These are phyloP conservation scores for Etheostoma spectabile DNA, from an alignment of 2,113 vertebrate genomes.

Conservation along the genomic window DNA sequence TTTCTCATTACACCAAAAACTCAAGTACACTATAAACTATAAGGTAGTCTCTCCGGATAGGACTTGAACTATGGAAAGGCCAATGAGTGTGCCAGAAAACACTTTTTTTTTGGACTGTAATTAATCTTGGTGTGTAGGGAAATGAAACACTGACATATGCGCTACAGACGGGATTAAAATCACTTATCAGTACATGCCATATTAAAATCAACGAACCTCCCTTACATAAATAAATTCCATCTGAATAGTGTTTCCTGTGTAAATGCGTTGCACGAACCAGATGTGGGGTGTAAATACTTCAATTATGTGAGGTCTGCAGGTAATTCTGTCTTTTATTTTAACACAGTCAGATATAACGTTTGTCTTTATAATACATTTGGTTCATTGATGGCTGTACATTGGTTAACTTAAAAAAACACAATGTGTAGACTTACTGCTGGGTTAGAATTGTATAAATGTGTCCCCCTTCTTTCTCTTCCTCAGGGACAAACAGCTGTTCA, in stretches of 20 bases:
- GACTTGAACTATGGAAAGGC: not conserved
- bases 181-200: slow-evolving; percentile 41
- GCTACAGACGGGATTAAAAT: slow-evolving; percentile 59
- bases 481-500: slow-evolving; percentile 60
- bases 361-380: not conserved
- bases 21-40: not conserved
- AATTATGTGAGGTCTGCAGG: not conserved
- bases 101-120: slow-evolving; percentile 27
- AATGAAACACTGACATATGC: slow-evolving; percentile 48
- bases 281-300: slow-evolving; percentile 23
- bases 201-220: slow-evolving; percentile 50
- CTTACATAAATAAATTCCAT: slow-evolving; percentile 61
- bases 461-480: slow-evolving; percentile 34
- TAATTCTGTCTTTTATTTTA: slow-evolving; percentile 9
- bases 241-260: slow-evolving; percentile 46
- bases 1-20: not conserved
- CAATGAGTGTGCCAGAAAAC: not conserved
- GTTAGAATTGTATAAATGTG: not conserved
- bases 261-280: slow-evolving; percentile 29
- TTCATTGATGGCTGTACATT: not conserved
- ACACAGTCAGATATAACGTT: not conserved
- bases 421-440: not conserved
- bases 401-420: not conserved
- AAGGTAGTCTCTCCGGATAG: not conserved
- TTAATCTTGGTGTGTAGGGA: slow-evolving; percentile 17